Evolutionary conservation across 2,888 invertebrate genomes (phyloP).

Genomic region (Acanthosepion lycidas): DNA sequence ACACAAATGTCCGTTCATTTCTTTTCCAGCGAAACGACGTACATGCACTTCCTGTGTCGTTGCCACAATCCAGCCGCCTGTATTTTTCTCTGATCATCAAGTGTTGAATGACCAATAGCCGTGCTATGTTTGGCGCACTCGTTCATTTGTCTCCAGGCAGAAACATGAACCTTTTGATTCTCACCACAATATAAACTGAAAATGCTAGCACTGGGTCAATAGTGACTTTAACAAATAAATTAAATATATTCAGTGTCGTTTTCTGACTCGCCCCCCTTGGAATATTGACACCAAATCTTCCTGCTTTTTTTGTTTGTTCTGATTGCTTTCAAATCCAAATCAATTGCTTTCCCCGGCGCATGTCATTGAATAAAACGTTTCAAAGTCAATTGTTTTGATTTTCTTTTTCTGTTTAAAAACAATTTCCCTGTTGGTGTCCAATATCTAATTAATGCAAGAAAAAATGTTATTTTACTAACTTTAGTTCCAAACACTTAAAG

Average conservation of each 20-base stretch:
- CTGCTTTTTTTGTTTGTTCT: background rate
- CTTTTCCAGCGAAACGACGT: background rate
- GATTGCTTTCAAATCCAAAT: background rate
- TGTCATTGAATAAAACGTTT: background rate
- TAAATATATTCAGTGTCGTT: background rate
- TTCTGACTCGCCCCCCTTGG: background rate
- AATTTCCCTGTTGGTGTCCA: background rate
- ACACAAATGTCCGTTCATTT: background rate
- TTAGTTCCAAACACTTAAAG: no score
- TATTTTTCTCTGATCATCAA: background rate
- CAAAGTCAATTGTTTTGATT: background rate
- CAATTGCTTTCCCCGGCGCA: background rate
- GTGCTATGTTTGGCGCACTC: background rate
- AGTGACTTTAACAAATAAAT: background rate
- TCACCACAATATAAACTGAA: background rate
- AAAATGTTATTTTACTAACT: no score
- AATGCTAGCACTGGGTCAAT: background rate
- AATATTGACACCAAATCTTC: background rate
- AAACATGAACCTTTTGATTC: background rate
- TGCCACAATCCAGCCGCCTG: background rate
- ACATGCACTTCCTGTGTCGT: background rate
- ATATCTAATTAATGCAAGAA: background rate
- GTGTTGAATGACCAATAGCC: background rate
- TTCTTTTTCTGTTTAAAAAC: background rate
- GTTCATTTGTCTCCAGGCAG: background rate